phyloP scores from a whole-genome alignment of 2,888 invertebrate genomes.

The Eristalinus sepulchralis region DNA sequence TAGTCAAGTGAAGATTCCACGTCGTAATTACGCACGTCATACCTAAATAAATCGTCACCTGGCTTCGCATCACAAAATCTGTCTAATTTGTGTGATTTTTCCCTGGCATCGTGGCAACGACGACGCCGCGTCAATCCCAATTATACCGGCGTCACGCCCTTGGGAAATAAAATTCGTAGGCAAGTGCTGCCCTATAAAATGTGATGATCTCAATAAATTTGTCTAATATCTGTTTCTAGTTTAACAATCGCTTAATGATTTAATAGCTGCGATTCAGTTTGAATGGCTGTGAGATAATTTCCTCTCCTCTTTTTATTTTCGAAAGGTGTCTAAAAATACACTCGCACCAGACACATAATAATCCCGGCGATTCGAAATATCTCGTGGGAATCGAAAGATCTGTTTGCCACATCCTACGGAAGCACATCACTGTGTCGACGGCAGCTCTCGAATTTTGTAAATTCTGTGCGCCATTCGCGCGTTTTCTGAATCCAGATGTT shows the following conservation, averaged over 20 bases:
- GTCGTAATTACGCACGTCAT: background rate
- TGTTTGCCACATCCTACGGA: background rate
- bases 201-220: constrained; percentile 26
- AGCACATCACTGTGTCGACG: background rate
- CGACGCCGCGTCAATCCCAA: background rate
- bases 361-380: constrained; percentile 49
- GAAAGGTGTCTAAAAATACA: constrained; percentile 50
- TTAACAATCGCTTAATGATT: constrained; percentile 40
- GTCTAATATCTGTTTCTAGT: constrained; percentile 14
- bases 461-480: background rate
- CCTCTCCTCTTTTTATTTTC: background rate
- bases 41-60: background rate
- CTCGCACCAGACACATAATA: constrained; percentile 52
- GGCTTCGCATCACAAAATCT: background rate
- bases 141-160: background rate
- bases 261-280: constrained; percentile 17
- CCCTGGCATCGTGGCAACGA: background rate
- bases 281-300: background rate
- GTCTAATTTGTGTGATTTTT: background rate
- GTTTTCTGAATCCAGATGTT: background rate
- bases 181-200: background rate
- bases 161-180: constrained; percentile 1
- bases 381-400: constrained; percentile 44
- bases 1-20: background rate
- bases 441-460: background rate